Evolutionary conservation across 2,797 vertebrate species (phyloP).

Genomic region (Takifugu ocellatus): DNA sequence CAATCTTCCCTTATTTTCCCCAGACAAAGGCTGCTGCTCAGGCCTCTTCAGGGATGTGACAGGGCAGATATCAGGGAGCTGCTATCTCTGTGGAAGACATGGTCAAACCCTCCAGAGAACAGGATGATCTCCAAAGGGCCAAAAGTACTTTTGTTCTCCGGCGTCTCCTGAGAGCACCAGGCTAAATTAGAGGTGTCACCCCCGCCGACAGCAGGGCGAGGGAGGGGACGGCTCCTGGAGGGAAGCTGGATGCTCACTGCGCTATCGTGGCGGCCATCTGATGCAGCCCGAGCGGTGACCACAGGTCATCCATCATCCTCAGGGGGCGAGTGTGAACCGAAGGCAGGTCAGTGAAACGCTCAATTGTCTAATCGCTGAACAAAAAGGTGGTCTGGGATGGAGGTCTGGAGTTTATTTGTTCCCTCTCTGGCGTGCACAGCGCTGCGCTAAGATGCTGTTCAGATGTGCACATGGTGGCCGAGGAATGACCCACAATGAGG

Average conservation of each 20-base stretch:
- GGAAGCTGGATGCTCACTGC: slow-evolving; percentile 18
- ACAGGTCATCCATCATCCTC: slow-evolving; percentile 88
- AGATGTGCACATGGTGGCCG: no score
- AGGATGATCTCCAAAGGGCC: slow-evolving; percentile 16
- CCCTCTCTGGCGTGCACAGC: no score
- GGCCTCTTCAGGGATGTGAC: slow-evolving; percentile 37
- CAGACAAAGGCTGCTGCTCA: slow-evolving; percentile 55
- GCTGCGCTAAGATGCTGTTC: no score
- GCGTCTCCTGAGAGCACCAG: slow-evolving; percentile 32
- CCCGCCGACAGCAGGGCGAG: slow-evolving; percentile 35
- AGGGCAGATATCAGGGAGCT: slow-evolving; percentile 39
- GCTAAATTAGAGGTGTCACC: slow-evolving; percentile 70
- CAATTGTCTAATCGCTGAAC: neutral
- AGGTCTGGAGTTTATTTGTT: no score
- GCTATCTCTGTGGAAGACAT: slow-evolving; percentile 27
- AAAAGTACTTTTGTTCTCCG: slow-evolving; percentile 60
- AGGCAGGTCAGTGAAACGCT: neutral
- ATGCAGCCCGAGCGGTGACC: slow-evolving; percentile 66
- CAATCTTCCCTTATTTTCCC: slow-evolving; percentile 36
- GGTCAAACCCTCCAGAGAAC: slow-evolving; percentile 39
- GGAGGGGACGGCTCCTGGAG: slow-evolving; percentile 19
- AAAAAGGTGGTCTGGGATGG: neutral
- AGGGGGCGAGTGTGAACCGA: neutral
- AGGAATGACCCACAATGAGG: no score
- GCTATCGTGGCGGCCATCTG: slow-evolving; percentile 81